Percentiles rank a stretch among this genome's conserved stretches.
Conservation (phyloP, 2,113 vertebrate genomes). For the Fulmarus glacialis region DNA sequence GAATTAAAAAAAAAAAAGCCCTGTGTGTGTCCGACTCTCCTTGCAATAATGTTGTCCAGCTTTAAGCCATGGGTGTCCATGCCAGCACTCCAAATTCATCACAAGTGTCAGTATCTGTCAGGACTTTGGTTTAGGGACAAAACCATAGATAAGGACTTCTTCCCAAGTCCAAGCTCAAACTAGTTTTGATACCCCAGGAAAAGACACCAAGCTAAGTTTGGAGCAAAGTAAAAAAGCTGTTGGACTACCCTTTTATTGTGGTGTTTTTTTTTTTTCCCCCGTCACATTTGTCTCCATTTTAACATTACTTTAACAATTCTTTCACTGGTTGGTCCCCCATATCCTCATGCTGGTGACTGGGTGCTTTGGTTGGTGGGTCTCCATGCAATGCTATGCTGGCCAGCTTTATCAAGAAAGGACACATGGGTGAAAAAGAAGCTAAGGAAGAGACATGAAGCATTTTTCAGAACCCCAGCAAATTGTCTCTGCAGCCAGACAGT, state of each 20-base stretch:
- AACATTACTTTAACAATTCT: neutral
- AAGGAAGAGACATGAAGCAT: neutral
- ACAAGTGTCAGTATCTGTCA: neutral
- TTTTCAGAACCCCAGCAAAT: neutral
- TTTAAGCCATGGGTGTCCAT: neutral
- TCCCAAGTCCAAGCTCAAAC: neutral
- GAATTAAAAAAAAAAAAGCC: neutral
- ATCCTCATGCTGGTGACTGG: neutral
- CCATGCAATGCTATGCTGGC: neutral
- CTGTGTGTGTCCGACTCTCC: neutral
- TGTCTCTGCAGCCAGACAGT: neutral
- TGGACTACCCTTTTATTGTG: neutral
- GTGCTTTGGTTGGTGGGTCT: neutral
- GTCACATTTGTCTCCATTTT: neutral
- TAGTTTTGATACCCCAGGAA: neutral
- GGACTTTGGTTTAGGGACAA: neutral
- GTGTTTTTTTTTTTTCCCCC: fast-evolving
- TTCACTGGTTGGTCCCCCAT: neutral
- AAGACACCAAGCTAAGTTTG: neutral
- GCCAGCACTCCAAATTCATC: neutral
- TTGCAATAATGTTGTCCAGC: neutral
- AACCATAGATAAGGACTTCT: neutral
- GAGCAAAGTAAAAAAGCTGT: neutral
- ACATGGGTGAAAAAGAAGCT: neutral
- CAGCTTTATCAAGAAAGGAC: neutral